These are phyloP conservation scores for Coboldia fuscipes DNA, from an alignment of 1,140 invertebrate genomes.

Conservation along the genomic window DNA sequence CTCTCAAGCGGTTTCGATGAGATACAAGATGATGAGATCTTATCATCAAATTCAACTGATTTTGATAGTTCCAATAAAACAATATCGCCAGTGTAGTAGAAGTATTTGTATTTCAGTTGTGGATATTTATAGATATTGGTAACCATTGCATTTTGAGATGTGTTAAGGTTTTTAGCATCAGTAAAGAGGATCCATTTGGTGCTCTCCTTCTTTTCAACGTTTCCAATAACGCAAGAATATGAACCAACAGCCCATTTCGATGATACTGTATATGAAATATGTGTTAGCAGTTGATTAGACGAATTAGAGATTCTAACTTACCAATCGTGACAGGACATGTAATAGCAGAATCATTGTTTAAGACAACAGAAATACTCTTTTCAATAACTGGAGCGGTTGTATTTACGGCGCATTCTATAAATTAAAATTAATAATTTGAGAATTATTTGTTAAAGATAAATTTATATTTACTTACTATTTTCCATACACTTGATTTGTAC, in stretches of 20 bases:
- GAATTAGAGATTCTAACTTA: slow-evolving; percentile 32
- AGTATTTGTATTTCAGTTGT: slow-evolving; percentile 34
- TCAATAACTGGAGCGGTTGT: slow-evolving; percentile 15
- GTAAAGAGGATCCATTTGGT: no score
- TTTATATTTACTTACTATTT: no score
- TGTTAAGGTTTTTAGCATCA: background rate
- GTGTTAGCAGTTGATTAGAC: slow-evolving; percentile 8
- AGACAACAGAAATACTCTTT: slow-evolving; percentile 21
- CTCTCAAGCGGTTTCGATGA: slow-evolving; percentile 25
- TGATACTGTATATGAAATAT: slow-evolving; percentile 13
- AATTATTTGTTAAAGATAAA: no score
- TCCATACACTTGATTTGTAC: no score
- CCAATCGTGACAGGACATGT: slow-evolving; percentile 27
- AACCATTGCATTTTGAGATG: background rate
- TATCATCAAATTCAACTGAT: slow-evolving; percentile 27
- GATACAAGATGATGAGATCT: slow-evolving; percentile 32
- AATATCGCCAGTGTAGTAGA: slow-evolving; percentile 33
- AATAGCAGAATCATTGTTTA: slow-evolving; percentile 31
- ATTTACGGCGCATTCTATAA: slow-evolving; percentile 25
- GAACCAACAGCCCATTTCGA: slow-evolving; percentile 32
- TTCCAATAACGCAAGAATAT: slow-evolving; percentile 26
- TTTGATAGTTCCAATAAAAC: slow-evolving; percentile 27
- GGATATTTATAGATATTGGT: slow-evolving; percentile 1
- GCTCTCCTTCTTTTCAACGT: background rate
- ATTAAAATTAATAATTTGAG: slow-evolving; percentile 3